These are phyloP conservation scores for Lichenostomus cassidix DNA, from an alignment of 2,113 vertebrate genomes.

Conservation along the genomic window DNA sequence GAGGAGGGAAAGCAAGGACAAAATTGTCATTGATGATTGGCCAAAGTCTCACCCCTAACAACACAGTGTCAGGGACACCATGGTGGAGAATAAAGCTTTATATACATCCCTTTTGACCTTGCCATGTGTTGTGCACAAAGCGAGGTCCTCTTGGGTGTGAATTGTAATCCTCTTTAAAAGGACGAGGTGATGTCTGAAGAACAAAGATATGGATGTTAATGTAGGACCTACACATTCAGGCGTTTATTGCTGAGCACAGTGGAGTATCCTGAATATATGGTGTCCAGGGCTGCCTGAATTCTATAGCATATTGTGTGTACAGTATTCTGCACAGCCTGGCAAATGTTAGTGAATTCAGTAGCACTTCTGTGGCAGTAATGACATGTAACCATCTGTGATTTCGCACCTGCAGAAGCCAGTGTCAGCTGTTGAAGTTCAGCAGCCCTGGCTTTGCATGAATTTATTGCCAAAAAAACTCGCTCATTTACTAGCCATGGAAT, in stretches of 20 bases:
- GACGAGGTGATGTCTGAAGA: background rate
- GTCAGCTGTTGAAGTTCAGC: conserved; percentile 69
- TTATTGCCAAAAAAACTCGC: conserved; percentile 31
- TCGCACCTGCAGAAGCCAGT: conserved; percentile 64
- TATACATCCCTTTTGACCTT: conserved; percentile 9
- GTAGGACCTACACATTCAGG: background rate
- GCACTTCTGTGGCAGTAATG: conserved; percentile 68
- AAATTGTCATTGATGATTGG: background rate
- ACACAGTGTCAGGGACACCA: background rate
- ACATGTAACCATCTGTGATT: conserved; percentile 72
- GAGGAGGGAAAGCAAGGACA: background rate
- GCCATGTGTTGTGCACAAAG: background rate
- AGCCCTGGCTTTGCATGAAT: conserved; percentile 53
- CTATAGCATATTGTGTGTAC: conserved; percentile 60
- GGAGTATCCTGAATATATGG: background rate
- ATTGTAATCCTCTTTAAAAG: background rate
- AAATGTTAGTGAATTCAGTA: conserved; percentile 67
- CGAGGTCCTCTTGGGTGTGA: background rate
- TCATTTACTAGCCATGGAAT: conserved; percentile 49
- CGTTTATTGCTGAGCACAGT: background rate
- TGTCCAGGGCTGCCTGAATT: conserved; percentile 48
- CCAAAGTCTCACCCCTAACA: background rate
- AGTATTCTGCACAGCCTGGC: conserved; percentile 59
- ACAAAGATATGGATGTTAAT: background rate
- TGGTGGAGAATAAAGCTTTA: background rate